Percentiles rank a stretch among this genome's conserved stretches.
Conservation (phyloP, 2,888 invertebrate species). For the Tribolium freemani region DNA sequence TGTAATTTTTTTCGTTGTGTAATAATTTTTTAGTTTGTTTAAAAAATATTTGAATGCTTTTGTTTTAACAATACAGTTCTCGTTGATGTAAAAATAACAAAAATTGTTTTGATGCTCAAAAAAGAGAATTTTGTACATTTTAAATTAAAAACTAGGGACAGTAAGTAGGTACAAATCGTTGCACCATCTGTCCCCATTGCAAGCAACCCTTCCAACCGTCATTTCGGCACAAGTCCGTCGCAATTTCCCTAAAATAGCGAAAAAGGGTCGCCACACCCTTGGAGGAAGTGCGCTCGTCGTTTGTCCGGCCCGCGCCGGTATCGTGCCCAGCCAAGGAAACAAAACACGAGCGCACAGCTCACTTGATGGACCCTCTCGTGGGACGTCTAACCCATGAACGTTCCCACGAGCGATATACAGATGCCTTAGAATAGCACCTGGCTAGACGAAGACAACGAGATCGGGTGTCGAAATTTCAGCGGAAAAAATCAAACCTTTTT, state of each 20-base stretch:
- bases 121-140: too few relatives aligned
- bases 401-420: constrained; percentile 58
- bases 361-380: constrained; percentile 54
- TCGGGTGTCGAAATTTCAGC: constrained; percentile 1
- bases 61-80: too few relatives aligned
- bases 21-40: too few relatives aligned
- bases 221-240: constrained; percentile 4
- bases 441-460: constrained; percentile 44
- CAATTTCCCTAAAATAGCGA: constrained; percentile 5
- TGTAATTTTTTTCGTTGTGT: too few relatives aligned
- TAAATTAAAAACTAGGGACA: too few relatives aligned
- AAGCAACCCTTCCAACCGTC: neutral
- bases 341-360: constrained; percentile 52
- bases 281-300: constrained; percentile 52
- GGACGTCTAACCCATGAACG: constrained; percentile 53
- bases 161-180: neutral
- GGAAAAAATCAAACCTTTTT: too few relatives aligned
- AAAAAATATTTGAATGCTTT: too few relatives aligned
- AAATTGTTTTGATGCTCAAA: too few relatives aligned
- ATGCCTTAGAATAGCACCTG: constrained; percentile 56
- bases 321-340: constrained; percentile 49
- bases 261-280: neutral
- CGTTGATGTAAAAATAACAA: too few relatives aligned
- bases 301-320: constrained; percentile 55
- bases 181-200: neutral